phyloP scores from a whole-genome alignment of 2,888 invertebrate genomes.

The Eumerus sabulonum region DNA sequence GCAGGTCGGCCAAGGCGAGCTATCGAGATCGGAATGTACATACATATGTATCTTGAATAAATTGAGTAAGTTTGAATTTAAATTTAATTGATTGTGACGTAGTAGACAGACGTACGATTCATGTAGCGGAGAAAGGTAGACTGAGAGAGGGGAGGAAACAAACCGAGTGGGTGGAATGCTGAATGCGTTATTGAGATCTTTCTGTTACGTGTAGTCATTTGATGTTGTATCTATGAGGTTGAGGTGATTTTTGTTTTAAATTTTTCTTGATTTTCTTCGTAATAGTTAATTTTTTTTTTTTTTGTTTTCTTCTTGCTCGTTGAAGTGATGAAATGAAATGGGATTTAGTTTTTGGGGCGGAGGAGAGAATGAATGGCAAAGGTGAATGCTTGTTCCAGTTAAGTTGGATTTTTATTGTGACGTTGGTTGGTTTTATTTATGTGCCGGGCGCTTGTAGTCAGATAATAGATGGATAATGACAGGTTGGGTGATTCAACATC shows the following conservation, averaged over 20 bases:
- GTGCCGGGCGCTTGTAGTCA: no score
- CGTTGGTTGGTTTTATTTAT: no score
- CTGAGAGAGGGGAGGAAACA: background rate
- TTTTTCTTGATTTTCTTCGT: no score
- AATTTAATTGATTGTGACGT: constrained; percentile 56
- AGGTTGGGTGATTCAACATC: no score
- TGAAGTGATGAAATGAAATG: constrained; percentile 4
- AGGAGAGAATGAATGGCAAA: no score
- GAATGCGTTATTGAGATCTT: constrained; percentile 28
- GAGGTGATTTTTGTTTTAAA: background rate
- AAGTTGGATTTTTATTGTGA: no score
- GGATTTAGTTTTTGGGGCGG: no score
- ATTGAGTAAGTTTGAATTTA: constrained; percentile 33
- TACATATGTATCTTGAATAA: constrained; percentile 51
- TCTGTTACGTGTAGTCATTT: constrained; percentile 9
- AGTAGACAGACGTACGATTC: constrained; percentile 2
- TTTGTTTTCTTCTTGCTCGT: background rate
- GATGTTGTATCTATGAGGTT: constrained; percentile 5
- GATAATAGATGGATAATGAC: no score
- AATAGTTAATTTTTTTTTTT: background rate
- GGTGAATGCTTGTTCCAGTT: no score
- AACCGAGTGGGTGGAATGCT: constrained; percentile 28
- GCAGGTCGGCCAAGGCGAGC: no score
- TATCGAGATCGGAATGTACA: no score
- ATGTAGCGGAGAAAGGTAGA: background rate